Percentiles rank a stretch among this genome's conserved stretches.
Conservation (phyloP, 2,888 invertebrate genomes). For the Netelia virgata region DNA sequence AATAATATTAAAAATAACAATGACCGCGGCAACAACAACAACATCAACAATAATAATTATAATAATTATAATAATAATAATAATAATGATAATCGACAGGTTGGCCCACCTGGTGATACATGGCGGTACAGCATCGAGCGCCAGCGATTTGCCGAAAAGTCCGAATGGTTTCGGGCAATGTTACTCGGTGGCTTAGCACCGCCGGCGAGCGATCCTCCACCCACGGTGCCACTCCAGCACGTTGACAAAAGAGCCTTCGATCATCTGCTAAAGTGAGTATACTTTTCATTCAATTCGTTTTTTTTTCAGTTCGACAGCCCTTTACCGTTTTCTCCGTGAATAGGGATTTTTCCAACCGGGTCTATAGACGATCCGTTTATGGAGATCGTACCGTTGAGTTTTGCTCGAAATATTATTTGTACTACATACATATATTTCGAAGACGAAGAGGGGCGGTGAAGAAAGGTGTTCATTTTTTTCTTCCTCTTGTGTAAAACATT, state of each 20-base stretch:
- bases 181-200: constrained; percentile 85
- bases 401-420: not conserved
- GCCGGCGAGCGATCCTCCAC: constrained; percentile 83
- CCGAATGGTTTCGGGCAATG: constrained; percentile 89
- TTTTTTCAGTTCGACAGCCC: not conserved
- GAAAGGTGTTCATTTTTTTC: too few species aligned
- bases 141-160: constrained; percentile 87
- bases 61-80: not conserved
- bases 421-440: not conserved
- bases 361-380: not conserved
- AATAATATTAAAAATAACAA: not conserved
- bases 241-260: constrained; percentile 90
- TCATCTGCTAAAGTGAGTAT: constrained; percentile 86
- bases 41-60: not conserved
- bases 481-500: constrained; percentile 11
- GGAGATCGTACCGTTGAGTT: not conserved
- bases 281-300: not conserved
- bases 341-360: not conserved
- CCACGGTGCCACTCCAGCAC: constrained; percentile 86
- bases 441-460: not conserved
- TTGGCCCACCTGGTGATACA: constrained; percentile 88
- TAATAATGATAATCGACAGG: constrained; percentile 82
- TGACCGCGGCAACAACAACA: too few species aligned
- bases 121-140: constrained; percentile 90
- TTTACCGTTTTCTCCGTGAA: not conserved